Conservation (phyloP, 2,888 invertebrate species). For the Polia nebulosa region DNA sequence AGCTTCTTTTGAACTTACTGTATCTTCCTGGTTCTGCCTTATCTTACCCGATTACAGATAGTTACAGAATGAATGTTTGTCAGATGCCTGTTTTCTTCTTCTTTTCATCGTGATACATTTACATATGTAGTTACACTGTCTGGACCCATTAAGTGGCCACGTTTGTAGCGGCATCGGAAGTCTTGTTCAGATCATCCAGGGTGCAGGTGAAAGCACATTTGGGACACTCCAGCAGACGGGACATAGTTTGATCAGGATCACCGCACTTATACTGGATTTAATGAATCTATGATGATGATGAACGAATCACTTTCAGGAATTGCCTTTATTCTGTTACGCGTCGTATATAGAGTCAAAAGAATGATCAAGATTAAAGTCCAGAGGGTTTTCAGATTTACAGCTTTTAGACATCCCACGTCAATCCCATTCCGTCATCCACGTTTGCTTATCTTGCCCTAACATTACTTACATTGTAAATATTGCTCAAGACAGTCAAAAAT, state of each 20-base stretch:
- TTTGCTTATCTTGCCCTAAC: slow-evolving; percentile 20
- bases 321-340: background rate
- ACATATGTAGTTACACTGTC: too few species aligned
- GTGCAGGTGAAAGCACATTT: too few species aligned
- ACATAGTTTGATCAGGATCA: too few species aligned
- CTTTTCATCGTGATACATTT: too few species aligned
- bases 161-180: too few species aligned
- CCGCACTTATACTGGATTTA: too few species aligned
- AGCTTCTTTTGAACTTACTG: background rate
- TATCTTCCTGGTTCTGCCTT: background rate
- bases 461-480: slow-evolving; percentile 18
- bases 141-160: too few species aligned
- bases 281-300: background rate
- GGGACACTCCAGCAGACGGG: too few species aligned
- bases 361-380: background rate
- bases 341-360: background rate
- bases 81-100: too few species aligned
- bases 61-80: too few species aligned
- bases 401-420: slow-evolving; percentile 3
- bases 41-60: too few species aligned
- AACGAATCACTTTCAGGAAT: background rate
- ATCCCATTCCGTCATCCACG: background rate
- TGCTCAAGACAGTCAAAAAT: slow-evolving; percentile 32
- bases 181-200: too few species aligned
- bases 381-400: background rate